Percentiles rank a stretch among this genome's conserved stretches.
phyloP scores from a whole-genome alignment of 2,113 vertebrate genomes.

The Rhynchomys soricoides region DNA sequence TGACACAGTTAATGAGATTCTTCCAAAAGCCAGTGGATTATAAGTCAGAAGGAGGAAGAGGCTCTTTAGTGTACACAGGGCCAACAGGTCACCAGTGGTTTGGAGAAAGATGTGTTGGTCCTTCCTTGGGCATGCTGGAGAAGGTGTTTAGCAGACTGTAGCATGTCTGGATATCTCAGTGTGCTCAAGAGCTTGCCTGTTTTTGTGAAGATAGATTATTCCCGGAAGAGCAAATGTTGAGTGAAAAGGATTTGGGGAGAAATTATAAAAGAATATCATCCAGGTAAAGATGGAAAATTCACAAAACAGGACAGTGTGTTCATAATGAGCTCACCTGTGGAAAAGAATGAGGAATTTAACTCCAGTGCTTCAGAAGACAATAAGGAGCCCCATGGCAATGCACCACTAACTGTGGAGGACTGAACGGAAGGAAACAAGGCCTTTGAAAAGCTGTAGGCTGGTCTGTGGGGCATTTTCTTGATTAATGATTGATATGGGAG shows the following conservation, averaged over 20 bases:
- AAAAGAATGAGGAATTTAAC: background rate
- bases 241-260: background rate
- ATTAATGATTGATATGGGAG: background rate
- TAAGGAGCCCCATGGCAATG: background rate
- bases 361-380: no score
- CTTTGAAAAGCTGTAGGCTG: no score
- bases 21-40: background rate
- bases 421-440: no score
- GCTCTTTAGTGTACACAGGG: background rate
- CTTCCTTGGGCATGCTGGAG: background rate
- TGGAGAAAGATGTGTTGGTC: background rate
- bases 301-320: slow-evolving; percentile 1
- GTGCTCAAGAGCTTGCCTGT: background rate
- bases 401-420: background rate
- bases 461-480: background rate
- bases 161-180: background rate
- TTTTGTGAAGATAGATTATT: background rate
- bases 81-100: background rate
- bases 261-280: background rate
- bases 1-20: background rate
- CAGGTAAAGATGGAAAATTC: background rate
- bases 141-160: background rate
- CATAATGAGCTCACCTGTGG: background rate
- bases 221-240: background rate
- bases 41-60: background rate